A percentile compares a stretch with the other conserved stretches of the same genome.
phyloP scores from a whole-genome alignment of 2,797 vertebrate species.

The Sebastes umbrosus region DNA sequence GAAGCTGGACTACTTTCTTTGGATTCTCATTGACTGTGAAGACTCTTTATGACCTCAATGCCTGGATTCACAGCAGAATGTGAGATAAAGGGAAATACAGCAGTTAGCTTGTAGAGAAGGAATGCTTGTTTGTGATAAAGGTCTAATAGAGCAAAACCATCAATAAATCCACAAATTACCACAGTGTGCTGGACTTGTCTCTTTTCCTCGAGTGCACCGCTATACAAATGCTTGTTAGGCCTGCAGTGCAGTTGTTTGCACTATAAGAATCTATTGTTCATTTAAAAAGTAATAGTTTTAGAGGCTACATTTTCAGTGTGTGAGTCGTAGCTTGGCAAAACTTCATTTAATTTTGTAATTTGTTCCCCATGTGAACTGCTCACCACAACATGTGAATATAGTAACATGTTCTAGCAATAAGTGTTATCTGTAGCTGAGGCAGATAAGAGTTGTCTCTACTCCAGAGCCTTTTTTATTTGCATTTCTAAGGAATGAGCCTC shows the following conservation, averaged over 20 bases:
- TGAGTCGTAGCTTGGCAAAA: neutral
- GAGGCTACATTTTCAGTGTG: neutral
- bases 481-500: neutral
- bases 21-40: neutral
- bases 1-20: neutral
- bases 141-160: neutral
- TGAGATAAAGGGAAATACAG: constrained; percentile 8
- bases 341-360: neutral
- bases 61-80: neutral
- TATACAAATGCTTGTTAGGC: neutral
- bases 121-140: neutral
- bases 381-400: neutral
- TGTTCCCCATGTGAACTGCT: neutral
- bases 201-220: neutral
- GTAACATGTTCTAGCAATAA: neutral
- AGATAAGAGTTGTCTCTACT: neutral
- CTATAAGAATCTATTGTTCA: neutral
- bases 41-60: neutral
- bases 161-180: constrained; percentile 1
- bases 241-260: neutral
- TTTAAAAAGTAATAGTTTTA: neutral
- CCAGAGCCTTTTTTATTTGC: neutral
- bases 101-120: constrained; percentile 20
- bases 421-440: neutral
- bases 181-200: neutral